Evolutionary conservation across 2,797 vertebrate genomes (phyloP), one percentile per base, ranked within the genome.

Genomic region (Lepilemur ruficaudatus): DNA sequence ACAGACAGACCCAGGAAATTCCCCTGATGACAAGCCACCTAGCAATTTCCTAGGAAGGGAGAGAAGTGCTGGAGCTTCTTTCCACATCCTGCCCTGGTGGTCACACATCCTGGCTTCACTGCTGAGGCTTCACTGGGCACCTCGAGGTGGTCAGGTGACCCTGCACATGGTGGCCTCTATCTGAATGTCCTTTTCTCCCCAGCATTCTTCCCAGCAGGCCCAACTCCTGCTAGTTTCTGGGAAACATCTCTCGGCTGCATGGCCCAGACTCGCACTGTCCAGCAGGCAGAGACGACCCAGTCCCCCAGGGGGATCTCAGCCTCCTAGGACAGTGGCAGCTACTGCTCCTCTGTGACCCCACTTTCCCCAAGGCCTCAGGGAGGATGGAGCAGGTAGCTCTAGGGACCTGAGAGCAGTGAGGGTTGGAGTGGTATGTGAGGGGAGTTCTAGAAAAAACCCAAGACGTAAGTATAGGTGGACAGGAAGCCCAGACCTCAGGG

Each of bases 391-490:
- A 57, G 41, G 8, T 18, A 48, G 41, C 38, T 67, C 52, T 35
- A 28, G 28, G 14, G 4, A 28, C 43, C 70, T 76, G 32, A 81
- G 25, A 70, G 20, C 32, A 82, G 15, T 28, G 28, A 20, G 67
- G 23, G 7, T 25, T 20, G 32, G 78, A 35, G 0, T 12, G 13
- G 17, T 2, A 1, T 28, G 46, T 32, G 52, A 70, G 25, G 8
- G 46, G 20, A 75, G 11, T 0, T 69, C 48, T 80, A 85, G 41
- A 43, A 92, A 69, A 55, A 72, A 12, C 70, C 3, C 52, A 32
- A 63, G 50, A 38, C 7, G 6, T 4, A 15, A 10, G 12, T 15
- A 9, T 22, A 1, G 18, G 43, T 6, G 4, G 13, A 70, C 1
- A 8, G 4, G 2, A 52, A 65, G 4, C 25, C 22, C 41, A 50